Percentiles rank a stretch among this genome's conserved stretches.
These are phyloP conservation scores for Parasteatoda lunata DNA, from an alignment of 2,888 invertebrate species.

Conservation along the genomic window DNA sequence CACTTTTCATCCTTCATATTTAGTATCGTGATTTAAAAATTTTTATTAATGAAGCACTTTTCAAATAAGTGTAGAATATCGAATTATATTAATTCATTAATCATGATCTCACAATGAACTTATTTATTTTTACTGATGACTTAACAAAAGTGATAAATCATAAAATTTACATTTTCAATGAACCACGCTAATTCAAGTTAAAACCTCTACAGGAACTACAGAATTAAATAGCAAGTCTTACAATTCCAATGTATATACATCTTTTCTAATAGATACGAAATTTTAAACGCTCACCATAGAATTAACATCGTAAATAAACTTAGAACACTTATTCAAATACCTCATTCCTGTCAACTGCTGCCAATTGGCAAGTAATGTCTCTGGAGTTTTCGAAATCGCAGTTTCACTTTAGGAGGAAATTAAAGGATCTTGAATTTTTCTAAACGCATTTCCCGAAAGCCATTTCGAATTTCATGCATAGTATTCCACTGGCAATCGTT, in stretches of 20 bases:
- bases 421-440: conserved; percentile 38
- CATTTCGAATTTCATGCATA: conserved; percentile 25
- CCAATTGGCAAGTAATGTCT: conserved; percentile 14
- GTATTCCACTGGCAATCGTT: conserved; percentile 11
- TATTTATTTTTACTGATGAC: too few species aligned
- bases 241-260: neutral
- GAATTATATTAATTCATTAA: too few species aligned
- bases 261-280: neutral
- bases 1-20: too few species aligned
- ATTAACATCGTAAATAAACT: conserved; percentile 8
- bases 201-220: too few species aligned
- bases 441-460: conserved; percentile 13
- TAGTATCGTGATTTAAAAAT: too few species aligned
- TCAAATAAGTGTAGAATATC: too few species aligned
- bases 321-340: conserved; percentile 13
- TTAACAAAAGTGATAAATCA: too few species aligned
- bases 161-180: too few species aligned
- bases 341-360: conserved; percentile 13
- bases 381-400: conserved; percentile 12
- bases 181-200: too few species aligned
- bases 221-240: too few species aligned
- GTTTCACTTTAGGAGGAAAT: conserved; percentile 33
- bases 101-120: too few species aligned
- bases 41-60: too few species aligned
- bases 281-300: neutral